Evolutionary conservation across 2,113 vertebrate species (phyloP), one percentile per base, ranked within the genome.

Genomic region (Empidonax alnorum): DNA sequence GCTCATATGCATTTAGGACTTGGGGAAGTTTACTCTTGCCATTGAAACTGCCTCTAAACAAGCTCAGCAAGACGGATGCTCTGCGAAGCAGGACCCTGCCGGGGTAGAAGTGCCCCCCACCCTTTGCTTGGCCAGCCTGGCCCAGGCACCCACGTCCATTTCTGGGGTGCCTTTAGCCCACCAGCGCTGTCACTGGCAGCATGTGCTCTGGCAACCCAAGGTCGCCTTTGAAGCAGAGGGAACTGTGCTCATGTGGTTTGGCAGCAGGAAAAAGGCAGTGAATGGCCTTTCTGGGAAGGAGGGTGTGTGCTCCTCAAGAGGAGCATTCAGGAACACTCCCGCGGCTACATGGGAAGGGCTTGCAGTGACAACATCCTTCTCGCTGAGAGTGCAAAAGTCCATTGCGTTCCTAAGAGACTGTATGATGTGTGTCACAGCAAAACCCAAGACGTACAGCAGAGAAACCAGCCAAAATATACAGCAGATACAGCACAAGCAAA

Each of bases 1-100:
- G 33, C 19, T 78, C 30, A 0, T 1, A 2, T 0, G 22, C 3
- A 1, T 53, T 30, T 18, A 8, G 35, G 35, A 5, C 4, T 14
- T 7, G 35, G 25, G 21, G 31, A 55, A 68, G 21, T 44, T 74
- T 8, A 3, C 19, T 91, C 24, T 71, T 62, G 65, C 50, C 31
- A 37, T 65, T 25, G 69, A 66, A 67, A 22, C 16, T 4, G n/a
- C 41, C 3, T 35, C 69, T 15, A 69, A 85, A 52, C 1, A 61
- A 52, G 61, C 33, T 61, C 0, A 3, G 53, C 41, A 39, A 66
- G 61, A 12, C 33, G 35, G 23, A 18, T 61, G 25, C 55, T 39
- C 69, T 33, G 33, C 3, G 1, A 46, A 55, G 52, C 55, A 18
- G 75, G 33, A 77, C 27, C 20, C 27, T 73, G 61, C 35, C 9